A percentile compares a stretch with the other conserved stretches of the same genome.
Conservation (phyloP, 2,888 invertebrate genomes). For the Pristionchus exspectatus region DNA sequence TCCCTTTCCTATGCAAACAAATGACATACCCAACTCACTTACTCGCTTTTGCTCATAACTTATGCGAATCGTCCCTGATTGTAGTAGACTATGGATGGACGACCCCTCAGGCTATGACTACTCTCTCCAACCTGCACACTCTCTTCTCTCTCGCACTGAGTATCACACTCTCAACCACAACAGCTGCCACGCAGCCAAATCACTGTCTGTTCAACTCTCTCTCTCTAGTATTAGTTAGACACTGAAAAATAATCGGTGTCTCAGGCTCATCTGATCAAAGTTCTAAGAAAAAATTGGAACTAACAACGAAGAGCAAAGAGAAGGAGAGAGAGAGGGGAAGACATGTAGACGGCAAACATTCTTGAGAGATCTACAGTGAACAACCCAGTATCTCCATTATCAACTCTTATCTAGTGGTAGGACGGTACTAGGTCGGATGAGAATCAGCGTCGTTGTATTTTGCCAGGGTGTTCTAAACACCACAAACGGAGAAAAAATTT, state of each 20-base stretch:
- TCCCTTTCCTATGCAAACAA: constrained; percentile 50
- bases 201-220: constrained; percentile 1
- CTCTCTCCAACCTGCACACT: background rate
- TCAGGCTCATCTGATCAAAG: background rate
- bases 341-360: constrained; percentile 6
- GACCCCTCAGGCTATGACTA: constrained; percentile 23
- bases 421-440: background rate
- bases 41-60: constrained; percentile 54
- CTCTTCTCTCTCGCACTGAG: constrained; percentile 32
- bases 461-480: too few species aligned
- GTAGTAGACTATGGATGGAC: background rate
- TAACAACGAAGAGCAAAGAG: background rate
- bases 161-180: constrained; percentile 8
- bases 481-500: background rate
- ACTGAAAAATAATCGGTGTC: background rate
- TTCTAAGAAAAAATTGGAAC: background rate
- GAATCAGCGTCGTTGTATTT: background rate
- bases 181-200: constrained; percentile 53
- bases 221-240: background rate
- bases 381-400: background rate
- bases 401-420: background rate
- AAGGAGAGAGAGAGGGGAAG: background rate
- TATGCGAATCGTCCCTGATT: background rate
- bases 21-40: constrained; percentile 47
- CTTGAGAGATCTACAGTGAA: background rate